These are phyloP conservation scores for Myotis vivesi DNA, from an alignment of 2,797 vertebrate genomes.

Conservation along the genomic window DNA sequence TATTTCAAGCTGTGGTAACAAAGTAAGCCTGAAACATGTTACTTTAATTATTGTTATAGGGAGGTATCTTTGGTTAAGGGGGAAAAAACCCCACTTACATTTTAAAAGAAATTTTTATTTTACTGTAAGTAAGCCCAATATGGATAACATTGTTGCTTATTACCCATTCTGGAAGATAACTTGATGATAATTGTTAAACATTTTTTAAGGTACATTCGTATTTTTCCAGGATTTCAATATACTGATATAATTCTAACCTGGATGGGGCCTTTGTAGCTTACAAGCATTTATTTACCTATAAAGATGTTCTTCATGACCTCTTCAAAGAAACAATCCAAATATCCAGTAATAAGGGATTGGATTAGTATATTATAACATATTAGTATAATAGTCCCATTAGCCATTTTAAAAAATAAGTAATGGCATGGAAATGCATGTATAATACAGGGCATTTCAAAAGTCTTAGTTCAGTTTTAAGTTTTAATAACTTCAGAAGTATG, in stretches of 20 bases:
- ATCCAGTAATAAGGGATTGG: neutral
- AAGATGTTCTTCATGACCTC: conserved; percentile 40
- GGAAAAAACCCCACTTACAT: neutral
- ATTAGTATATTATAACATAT: neutral
- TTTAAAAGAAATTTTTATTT: conserved; percentile 59
- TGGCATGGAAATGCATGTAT: conserved; percentile 31
- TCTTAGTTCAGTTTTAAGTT: neutral
- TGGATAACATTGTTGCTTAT: conserved; percentile 28
- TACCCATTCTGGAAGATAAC: conserved; percentile 3
- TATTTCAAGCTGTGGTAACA: conserved; percentile 38
- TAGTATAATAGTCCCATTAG: neutral
- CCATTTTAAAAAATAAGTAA: neutral
- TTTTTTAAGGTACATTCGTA: neutral
- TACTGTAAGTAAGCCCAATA: neutral
- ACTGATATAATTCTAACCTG: conserved; percentile 23
- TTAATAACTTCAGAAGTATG: conserved; percentile 29
- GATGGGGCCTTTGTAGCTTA: neutral
- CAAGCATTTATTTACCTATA: neutral
- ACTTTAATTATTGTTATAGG: conserved; percentile 36
- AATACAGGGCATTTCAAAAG: neutral
- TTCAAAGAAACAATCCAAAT: conserved; percentile 29
- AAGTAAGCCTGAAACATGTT: neutral
- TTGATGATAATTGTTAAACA: conserved; percentile 27
- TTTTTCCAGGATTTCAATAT: conserved; percentile 14
- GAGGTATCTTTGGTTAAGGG: conserved; percentile 19